Evolutionary conservation across 2,888 invertebrate genomes (phyloP).

Genomic region (Apamea epomidion): DNA sequence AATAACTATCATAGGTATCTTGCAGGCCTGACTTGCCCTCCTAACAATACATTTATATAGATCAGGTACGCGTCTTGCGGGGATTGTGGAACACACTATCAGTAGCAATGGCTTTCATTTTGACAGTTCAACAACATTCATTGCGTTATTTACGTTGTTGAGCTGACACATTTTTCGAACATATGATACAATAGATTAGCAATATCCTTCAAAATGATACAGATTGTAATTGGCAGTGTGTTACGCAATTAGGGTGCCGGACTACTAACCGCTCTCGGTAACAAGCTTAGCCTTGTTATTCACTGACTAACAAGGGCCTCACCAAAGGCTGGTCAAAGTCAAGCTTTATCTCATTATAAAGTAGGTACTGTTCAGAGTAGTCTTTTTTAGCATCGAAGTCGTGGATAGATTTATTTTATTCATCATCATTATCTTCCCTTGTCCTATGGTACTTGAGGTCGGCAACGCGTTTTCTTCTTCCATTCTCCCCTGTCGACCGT

Average conservation of each 20-base stretch:
- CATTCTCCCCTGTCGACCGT: no score
- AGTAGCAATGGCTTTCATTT: no score
- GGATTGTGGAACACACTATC: no score
- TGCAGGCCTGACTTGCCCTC: not conserved
- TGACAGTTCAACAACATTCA: no score
- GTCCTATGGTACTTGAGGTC: no score
- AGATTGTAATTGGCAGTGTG: no score
- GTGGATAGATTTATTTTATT: not conserved
- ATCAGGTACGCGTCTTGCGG: not conserved
- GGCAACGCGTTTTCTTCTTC: no score
- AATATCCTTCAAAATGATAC: no score
- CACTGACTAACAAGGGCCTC: not conserved
- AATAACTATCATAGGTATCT: not conserved
- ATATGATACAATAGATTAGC: no score
- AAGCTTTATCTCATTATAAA: not conserved
- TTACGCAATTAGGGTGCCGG: not conserved
- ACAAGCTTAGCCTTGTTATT: slow-evolving; percentile 9
- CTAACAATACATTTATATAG: not conserved
- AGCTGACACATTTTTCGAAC: no score
- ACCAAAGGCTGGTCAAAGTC: not conserved
- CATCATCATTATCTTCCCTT: no score
- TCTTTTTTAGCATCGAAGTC: not conserved
- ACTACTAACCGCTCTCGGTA: not conserved
- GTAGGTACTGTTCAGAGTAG: not conserved
- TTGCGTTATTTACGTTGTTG: no score